Conservation (phyloP, 2,797 vertebrate genomes). For the Monodelphis domestica region DNA sequence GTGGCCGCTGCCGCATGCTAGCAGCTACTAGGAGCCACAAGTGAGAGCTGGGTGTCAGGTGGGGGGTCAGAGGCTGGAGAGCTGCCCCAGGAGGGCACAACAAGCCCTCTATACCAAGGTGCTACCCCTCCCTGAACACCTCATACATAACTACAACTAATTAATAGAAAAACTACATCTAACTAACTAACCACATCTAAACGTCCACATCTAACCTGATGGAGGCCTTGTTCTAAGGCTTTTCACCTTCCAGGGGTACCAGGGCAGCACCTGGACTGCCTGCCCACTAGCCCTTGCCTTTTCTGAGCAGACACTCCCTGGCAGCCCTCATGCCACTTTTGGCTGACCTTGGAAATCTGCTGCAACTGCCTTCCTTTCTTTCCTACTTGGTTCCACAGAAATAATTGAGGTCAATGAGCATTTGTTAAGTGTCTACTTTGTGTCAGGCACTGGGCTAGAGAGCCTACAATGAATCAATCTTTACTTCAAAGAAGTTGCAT, state of each 20-base stretch:
- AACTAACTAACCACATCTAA: too few relatives aligned
- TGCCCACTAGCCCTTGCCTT: background rate
- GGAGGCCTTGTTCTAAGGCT: background rate
- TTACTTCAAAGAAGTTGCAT: background rate
- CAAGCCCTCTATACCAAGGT: too few relatives aligned
- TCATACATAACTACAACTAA: too few relatives aligned
- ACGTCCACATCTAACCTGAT: too few relatives aligned
- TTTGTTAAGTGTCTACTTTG: background rate
- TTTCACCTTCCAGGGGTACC: background rate
- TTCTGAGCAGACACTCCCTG: background rate
- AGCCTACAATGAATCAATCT: background rate
- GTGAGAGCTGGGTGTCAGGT: too few relatives aligned
- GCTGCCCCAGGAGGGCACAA: too few relatives aligned
- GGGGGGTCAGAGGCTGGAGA: too few relatives aligned
- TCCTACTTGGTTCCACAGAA: background rate
- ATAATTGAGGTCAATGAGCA: background rate
- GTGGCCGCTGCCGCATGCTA: too few relatives aligned
- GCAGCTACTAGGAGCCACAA: too few relatives aligned
- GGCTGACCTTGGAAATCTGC: background rate
- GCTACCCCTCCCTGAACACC: too few relatives aligned
- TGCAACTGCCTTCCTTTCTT: background rate
- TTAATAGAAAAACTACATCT: too few relatives aligned
- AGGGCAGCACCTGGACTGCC: background rate
- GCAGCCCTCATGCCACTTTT: background rate
- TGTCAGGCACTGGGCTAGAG: background rate